Conservation (phyloP, 1,140 invertebrate species). For the Drosophila miranda region DNA sequence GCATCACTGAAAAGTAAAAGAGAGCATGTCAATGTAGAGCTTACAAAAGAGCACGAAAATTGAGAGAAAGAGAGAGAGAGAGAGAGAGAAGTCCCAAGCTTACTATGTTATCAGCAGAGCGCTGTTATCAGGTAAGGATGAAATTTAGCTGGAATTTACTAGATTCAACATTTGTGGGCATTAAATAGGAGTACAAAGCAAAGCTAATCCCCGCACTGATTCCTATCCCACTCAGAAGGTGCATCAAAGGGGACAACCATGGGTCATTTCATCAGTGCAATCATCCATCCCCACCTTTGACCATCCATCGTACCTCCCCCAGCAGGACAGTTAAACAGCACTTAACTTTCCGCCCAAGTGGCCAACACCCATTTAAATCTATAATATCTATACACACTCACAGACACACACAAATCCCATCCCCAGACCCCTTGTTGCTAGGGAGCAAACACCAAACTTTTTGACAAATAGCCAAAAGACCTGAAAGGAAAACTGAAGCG, state of each 20-base stretch:
- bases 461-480: conserved; percentile 77
- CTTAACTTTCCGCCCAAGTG: conserved; percentile 62
- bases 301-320: background rate
- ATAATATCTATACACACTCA: conserved; percentile 37
- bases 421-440: conserved; percentile 29
- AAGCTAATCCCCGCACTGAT: conserved; percentile 13
- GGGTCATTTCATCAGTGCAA: conserved; percentile 17
- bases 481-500: conserved; percentile 51
- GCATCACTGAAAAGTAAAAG: no score
- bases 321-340: conserved; percentile 28
- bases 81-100: background rate
- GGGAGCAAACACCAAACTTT: conserved; percentile 57
- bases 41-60: conserved; percentile 10
- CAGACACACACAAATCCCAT: conserved; percentile 5
- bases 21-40: conserved; percentile 2
- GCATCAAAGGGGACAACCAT: conserved; percentile 1
- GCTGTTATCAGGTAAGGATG: background rate
- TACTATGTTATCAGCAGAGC: conserved; percentile 27
- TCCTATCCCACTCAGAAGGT: conserved; percentile 18
- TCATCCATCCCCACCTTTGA: conserved; percentile 17
- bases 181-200: no score
- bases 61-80: no score
- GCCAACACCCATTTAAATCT: conserved; percentile 69
- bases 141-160: conserved; percentile 7
- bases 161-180: conserved; percentile 12